These are phyloP conservation scores for Monoplex corrugatus DNA, from an alignment of 2,888 invertebrate species.

Conservation along the genomic window DNA sequence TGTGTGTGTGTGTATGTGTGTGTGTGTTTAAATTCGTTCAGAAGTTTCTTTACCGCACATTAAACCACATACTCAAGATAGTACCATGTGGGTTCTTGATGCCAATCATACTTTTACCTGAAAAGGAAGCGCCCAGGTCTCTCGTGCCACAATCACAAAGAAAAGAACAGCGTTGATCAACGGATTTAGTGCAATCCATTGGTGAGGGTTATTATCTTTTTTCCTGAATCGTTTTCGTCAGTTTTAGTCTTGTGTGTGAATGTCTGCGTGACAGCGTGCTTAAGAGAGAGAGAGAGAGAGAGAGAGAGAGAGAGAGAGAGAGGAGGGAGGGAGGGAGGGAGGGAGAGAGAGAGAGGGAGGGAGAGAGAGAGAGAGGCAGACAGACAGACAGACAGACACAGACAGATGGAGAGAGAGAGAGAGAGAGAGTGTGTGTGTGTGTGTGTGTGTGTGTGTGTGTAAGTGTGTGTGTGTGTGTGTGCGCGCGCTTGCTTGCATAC, in stretches of 20 bases:
- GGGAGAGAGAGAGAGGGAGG: too few species aligned
- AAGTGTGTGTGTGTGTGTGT: too few species aligned
- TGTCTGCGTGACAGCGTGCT: not conserved
- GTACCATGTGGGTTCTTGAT: too few species aligned
- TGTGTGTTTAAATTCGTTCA: too few species aligned
- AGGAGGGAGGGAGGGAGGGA: too few species aligned
- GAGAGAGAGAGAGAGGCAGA: not conserved
- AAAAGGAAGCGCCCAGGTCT: not conserved
- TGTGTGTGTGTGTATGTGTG: constrained; percentile 34
- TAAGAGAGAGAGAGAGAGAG: not conserved
- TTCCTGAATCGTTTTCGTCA: too few species aligned
- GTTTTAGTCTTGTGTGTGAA: not conserved
- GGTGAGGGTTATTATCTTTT: not conserved
- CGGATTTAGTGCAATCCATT: not conserved
- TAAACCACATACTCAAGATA: too few species aligned
- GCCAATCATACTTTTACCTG: not conserved
- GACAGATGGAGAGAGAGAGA: not conserved
- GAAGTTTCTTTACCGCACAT: too few species aligned
- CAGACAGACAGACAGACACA: not conserved
- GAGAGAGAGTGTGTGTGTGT: not conserved
- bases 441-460: too few species aligned
- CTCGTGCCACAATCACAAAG: not conserved
- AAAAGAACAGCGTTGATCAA: not conserved
- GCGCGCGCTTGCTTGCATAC: too few species aligned
- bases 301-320: too few species aligned